Conservation (phyloP, 2,113 vertebrate species). For the Colistium nudipinnis region DNA sequence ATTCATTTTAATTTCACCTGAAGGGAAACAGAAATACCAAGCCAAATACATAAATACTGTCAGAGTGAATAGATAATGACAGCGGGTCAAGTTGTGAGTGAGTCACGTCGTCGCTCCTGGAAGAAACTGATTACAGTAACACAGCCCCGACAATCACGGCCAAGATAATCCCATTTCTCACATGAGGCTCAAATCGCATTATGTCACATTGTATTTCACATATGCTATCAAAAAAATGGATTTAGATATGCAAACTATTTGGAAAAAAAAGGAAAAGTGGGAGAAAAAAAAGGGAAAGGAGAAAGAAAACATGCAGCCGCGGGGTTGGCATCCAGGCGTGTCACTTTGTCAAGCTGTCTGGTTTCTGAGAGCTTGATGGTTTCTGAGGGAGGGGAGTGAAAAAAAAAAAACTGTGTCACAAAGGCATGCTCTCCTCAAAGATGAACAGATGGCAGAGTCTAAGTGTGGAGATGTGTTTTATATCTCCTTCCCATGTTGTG, state of each 20-base stretch:
- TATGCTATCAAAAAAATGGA: constrained; percentile 67
- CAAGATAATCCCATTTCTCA: constrained; percentile 74
- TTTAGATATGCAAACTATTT: constrained; percentile 74
- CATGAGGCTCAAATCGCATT: constrained; percentile 73
- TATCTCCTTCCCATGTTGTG: constrained; percentile 63
- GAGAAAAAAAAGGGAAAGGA: constrained; percentile 3
- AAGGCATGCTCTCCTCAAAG: constrained; percentile 56
- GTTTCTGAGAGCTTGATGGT: constrained; percentile 61
- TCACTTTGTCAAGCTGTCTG: constrained; percentile 72
- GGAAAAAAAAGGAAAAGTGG: background rate
- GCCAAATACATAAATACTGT: constrained; percentile 64
- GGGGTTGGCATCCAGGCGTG: constrained; percentile 61
- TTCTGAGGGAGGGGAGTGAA: constrained; percentile 53
- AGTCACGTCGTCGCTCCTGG: constrained; percentile 58
- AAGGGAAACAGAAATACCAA: constrained; percentile 61
- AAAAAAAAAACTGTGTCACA: constrained; percentile 23
- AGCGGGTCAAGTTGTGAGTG: constrained; percentile 70
- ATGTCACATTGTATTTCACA: constrained; percentile 71
- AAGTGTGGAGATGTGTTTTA: constrained; percentile 71
- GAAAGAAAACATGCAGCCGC: constrained; percentile 28
- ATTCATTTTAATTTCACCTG: constrained; percentile 70
- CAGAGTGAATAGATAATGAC: constrained; percentile 63
- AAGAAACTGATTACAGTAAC: constrained; percentile 72
- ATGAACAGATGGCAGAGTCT: constrained; percentile 72
- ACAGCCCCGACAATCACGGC: constrained; percentile 61